These are phyloP conservation scores for Terrapene triunguis DNA, from an alignment of 2,113 vertebrate genomes.

Conservation along the genomic window DNA sequence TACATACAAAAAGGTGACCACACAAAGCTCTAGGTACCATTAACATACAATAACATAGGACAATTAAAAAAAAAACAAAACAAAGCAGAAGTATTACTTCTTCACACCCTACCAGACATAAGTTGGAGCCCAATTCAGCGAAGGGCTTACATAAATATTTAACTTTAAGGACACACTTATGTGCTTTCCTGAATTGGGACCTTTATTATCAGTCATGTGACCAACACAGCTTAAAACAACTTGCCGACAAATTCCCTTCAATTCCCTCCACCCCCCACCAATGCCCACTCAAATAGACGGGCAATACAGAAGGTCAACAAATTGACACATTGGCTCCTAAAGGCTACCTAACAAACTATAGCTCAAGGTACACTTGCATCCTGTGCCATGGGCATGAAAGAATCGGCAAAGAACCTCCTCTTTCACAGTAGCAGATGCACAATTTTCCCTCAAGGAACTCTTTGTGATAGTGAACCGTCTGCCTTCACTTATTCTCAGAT, in stretches of 20 bases:
- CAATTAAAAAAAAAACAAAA: neutral
- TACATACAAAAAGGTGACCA: neutral
- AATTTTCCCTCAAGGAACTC: neutral
- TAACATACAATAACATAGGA: neutral
- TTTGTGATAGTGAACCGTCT: neutral
- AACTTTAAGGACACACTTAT: neutral
- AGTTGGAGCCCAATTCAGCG: neutral
- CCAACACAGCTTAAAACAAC: neutral
- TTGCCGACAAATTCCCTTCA: neutral
- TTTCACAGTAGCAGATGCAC: neutral
- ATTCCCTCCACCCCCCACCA: neutral
- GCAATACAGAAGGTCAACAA: neutral
- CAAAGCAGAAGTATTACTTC: neutral
- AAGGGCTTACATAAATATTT: neutral
- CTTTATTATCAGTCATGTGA: neutral
- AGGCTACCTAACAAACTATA: neutral
- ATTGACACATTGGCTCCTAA: neutral
- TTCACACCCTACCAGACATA: fast-evolving
- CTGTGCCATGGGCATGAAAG: neutral
- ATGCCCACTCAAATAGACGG: neutral
- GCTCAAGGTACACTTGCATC: neutral
- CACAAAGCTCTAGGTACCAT: neutral
- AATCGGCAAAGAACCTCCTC: neutral
- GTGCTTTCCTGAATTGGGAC: neutral
- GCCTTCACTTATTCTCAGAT: neutral